Conservation (phyloP, 2,113 vertebrate genomes). For the Sphaerodactylus townsendi region DNA sequence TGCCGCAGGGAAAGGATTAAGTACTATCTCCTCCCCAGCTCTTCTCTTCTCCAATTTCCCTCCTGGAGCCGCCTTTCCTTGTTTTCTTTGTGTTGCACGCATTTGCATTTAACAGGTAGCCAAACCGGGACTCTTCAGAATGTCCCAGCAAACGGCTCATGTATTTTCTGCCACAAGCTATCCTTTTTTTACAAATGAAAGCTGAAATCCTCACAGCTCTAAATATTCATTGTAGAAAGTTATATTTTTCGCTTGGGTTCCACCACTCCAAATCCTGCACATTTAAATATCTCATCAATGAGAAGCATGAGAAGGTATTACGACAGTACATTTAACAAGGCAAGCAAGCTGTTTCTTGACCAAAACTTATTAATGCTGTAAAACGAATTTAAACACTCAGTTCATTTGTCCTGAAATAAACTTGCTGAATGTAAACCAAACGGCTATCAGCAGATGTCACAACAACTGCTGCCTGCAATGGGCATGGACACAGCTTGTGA, state of each 20-base stretch:
- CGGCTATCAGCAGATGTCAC: not conserved
- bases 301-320: slow-evolving; percentile 19
- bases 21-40: too few relatives aligned
- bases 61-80: too few relatives aligned
- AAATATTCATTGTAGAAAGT: not conserved
- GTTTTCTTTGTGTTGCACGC: too few relatives aligned
- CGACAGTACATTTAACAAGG: slow-evolving; percentile 53
- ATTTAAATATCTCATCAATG: not conserved
- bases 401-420: slow-evolving; percentile 63
- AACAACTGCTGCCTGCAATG: too few relatives aligned
- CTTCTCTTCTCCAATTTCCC: too few relatives aligned
- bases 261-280: not conserved
- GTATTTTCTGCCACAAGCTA: not conserved
- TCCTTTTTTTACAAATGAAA: not conserved
- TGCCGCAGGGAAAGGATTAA: too few relatives aligned
- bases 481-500: too few relatives aligned
- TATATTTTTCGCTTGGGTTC: not conserved
- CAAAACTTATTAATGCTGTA: slow-evolving; percentile 59
- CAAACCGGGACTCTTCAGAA: not conserved
- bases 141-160: too few relatives aligned
- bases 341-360: slow-evolving; percentile 52
- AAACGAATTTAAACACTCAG: slow-evolving; percentile 60
- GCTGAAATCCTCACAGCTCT: not conserved
- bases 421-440: slow-evolving; percentile 48
- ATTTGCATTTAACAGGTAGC: not conserved